phyloP scores from a whole-genome alignment of 1,140 invertebrate genomes.

The Dreissena polymorpha region DNA sequence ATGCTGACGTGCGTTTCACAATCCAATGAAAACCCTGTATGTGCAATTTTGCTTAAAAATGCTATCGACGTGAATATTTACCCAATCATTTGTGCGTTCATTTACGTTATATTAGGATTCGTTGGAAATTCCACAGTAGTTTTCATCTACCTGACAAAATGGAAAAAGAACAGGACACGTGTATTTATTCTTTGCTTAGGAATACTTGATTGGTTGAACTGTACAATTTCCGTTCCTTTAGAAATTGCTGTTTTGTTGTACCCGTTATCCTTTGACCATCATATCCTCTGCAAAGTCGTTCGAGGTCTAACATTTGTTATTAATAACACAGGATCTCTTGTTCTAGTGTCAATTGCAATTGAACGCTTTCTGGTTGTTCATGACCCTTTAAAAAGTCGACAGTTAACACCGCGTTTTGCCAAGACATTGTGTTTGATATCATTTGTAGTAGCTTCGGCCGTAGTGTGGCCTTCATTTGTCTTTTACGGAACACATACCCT shows the following conservation, averaged over 20 bases:
- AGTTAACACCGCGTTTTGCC: conserved; percentile 30
- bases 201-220: conserved; percentile 38
- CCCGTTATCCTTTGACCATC: conserved; percentile 25
- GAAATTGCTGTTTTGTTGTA: conserved; percentile 37
- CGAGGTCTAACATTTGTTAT: conserved; percentile 36
- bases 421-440: conserved; percentile 36
- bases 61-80: conserved; percentile 22
- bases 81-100: conserved; percentile 30
- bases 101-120: conserved; percentile 16
- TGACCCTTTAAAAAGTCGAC: conserved; percentile 37
- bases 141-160: conserved; percentile 31
- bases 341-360: conserved; percentile 49
- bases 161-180: conserved; percentile 51
- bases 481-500: conserved; percentile 45
- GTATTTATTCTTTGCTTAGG: conserved; percentile 42
- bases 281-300: conserved; percentile 44
- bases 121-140: conserved; percentile 45
- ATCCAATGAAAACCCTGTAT: no score
- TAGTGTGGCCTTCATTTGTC: conserved; percentile 46
- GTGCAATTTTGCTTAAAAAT: no score
- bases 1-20: no score
- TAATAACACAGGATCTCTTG: conserved; percentile 42
- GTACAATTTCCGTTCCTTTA: conserved; percentile 45
- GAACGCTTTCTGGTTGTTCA: conserved; percentile 44
- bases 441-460: conserved; percentile 12